These are phyloP conservation scores for Anthopleura sola DNA, from an alignment of 64 coral and sea anemone genomes.

Conservation along the genomic window DNA sequence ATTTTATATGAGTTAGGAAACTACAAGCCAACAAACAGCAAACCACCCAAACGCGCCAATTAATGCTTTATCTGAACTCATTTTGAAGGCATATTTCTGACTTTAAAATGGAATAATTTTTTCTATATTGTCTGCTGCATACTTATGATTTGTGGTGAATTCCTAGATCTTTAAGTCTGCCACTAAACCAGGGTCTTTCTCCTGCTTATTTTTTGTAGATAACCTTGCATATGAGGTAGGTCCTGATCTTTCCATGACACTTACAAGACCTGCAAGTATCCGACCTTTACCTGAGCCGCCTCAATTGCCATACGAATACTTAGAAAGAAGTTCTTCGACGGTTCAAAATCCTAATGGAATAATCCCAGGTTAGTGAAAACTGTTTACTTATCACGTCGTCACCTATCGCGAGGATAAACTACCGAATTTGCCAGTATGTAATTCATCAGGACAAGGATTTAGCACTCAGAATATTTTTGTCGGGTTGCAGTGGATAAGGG, in stretches of 20 bases:
- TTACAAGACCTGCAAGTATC: neutral
- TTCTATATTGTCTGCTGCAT: too few species aligned
- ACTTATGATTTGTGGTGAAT: neutral
- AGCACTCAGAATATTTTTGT: too few species aligned
- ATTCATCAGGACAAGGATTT: neutral
- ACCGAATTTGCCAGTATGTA: neutral
- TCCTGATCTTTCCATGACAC: neutral
- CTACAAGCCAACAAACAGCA: too few species aligned
- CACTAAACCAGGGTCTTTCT: neutral
- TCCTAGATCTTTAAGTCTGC: neutral
- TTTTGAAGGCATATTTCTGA: too few species aligned
- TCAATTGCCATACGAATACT: neutral
- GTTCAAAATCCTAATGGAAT: neutral
- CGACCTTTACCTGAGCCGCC: neutral
- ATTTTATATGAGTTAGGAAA: too few species aligned
- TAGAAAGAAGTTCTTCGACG: neutral
- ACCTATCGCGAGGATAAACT: neutral
- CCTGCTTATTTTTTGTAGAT: neutral
- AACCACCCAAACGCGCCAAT: too few species aligned
- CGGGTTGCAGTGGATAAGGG: too few species aligned
- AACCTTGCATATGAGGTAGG: neutral
- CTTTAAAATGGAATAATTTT: too few species aligned
- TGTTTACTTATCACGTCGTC: neutral
- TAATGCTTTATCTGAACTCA: too few species aligned
- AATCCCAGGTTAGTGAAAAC: neutral